Evolutionary conservation across 2,888 invertebrate species (phyloP), one percentile per base, ranked within the genome.

Genomic region (Synanthedon andrenaeformis): DNA sequence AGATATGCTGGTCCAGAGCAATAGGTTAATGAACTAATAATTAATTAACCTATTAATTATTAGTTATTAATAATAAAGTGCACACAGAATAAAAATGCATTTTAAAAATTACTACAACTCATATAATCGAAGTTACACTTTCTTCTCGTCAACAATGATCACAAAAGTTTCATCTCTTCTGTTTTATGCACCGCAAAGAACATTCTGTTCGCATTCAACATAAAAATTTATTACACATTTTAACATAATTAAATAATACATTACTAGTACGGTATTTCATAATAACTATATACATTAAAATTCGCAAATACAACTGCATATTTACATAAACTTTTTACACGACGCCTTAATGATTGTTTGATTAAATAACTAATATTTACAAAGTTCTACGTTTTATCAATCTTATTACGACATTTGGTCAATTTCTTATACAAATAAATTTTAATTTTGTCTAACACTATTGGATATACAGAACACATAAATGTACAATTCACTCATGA

Each of bases 111-210:
- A 84, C 87, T 87, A 86, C 86, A 83, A 83, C 82, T 85, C 85
- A 84, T 87, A 80, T 86, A 86, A 83, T 85, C 79, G 73, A 85
- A 87, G 84, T 85, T 84, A 83, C 79, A 85, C 84, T 82, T 86
- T 82, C 82, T 76, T 82, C 74, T 82, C 77, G 74, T 80, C 73
- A 86, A 87, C 84, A 87, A 82, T 81, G 80, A 87, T 87, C 87
- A 87, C 87, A 85, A 81, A 80, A 74, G 76, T 80, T 82, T 76
- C 73, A 67, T 72, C 63, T 74, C 74, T 70, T 77, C 71, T 76
- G 69, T 80, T 77, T 35, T 78, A 73, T 80, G 83, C 86, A 86
- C 84, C 84, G 78, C 82, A 77, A 77, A 79, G 76, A 81, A 81
- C 78, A 76, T 72, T 75, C 73, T 74, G 70, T 80, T 79, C 75